Conservation (phyloP, 2,888 invertebrate species). For the Ormyrus thymus region DNA sequence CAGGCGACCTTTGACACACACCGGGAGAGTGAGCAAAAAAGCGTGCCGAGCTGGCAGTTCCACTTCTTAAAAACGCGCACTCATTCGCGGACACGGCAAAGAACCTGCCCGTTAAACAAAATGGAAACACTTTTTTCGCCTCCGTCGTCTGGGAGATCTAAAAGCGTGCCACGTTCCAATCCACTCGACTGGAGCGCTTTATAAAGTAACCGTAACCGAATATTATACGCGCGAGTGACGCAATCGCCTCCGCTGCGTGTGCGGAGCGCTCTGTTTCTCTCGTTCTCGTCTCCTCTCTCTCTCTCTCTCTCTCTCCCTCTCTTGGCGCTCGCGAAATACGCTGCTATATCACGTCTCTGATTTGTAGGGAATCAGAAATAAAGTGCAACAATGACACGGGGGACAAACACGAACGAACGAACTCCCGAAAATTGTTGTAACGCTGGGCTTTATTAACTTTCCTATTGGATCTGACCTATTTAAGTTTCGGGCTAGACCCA, state of each 20-base stretch:
- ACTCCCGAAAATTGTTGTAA: too few relatives aligned
- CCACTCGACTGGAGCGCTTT: slow-evolving; percentile 51
- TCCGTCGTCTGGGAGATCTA: slow-evolving; percentile 24
- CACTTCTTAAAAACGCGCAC: too few relatives aligned
- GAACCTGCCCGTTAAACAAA: not conserved
- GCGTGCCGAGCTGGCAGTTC: too few relatives aligned
- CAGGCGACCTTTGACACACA: too few relatives aligned
- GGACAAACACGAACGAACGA: too few relatives aligned
- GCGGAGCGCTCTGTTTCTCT: slow-evolving; percentile 55
- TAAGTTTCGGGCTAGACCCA: too few relatives aligned
- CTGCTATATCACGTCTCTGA: slow-evolving; percentile 22
- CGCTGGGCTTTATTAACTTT: too few relatives aligned
- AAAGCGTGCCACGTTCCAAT: slow-evolving; percentile 55
- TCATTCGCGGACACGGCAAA: too few relatives aligned
- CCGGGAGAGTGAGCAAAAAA: too few relatives aligned
- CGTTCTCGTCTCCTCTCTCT: slow-evolving; percentile 53
- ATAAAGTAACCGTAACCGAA: slow-evolving; percentile 56
- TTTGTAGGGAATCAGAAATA: slow-evolving; percentile 29
- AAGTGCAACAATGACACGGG: slow-evolving; percentile 34
- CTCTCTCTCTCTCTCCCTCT: slow-evolving; percentile 8
- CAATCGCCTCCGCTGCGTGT: slow-evolving; percentile 54
- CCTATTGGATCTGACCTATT: too few relatives aligned
- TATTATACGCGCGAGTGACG: slow-evolving; percentile 55
- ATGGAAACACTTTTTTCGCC: not conserved
- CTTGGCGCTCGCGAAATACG: not conserved